Conservation (phyloP, 2,113 vertebrate species). For the Euleptes europaea region DNA sequence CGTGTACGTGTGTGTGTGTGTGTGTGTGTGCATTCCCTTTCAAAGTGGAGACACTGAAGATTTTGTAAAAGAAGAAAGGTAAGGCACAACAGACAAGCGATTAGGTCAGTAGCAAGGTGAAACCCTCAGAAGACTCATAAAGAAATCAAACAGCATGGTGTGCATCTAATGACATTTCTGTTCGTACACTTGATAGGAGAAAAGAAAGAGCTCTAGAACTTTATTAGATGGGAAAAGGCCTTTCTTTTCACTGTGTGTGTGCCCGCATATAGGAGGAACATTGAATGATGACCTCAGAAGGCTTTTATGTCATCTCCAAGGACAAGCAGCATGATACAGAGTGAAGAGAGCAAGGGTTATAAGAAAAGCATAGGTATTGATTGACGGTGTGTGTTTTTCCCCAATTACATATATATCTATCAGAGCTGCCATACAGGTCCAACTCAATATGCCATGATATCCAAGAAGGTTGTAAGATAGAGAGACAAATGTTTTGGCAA, state of each 20-base stretch:
- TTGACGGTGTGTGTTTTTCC: neutral
- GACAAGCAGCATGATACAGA: neutral
- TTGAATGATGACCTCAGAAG: constrained; percentile 40
- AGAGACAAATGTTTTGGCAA: neutral
- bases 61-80: constrained; percentile 29
- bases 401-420: neutral
- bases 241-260: neutral
- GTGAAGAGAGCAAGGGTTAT: neutral
- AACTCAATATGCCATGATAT: neutral
- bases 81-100: constrained; percentile 24
- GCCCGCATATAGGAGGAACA: neutral
- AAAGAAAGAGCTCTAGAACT: constrained; percentile 31
- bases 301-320: neutral
- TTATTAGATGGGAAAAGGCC: constrained; percentile 4
- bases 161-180: constrained; percentile 17
- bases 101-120: constrained; percentile 54
- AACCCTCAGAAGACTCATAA: constrained; percentile 47
- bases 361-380: neutral
- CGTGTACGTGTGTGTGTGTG: too few relatives aligned
- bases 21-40: constrained; percentile 42
- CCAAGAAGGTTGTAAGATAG: neutral
- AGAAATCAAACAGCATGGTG: constrained; percentile 56
- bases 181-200: neutral
- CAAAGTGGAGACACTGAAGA: constrained; percentile 55
- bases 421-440: neutral